A percentile compares a stretch with the other conserved stretches of the same genome.
phyloP scores from a whole-genome alignment of 2,113 vertebrate genomes.

The Opisthocomus hoazin region DNA sequence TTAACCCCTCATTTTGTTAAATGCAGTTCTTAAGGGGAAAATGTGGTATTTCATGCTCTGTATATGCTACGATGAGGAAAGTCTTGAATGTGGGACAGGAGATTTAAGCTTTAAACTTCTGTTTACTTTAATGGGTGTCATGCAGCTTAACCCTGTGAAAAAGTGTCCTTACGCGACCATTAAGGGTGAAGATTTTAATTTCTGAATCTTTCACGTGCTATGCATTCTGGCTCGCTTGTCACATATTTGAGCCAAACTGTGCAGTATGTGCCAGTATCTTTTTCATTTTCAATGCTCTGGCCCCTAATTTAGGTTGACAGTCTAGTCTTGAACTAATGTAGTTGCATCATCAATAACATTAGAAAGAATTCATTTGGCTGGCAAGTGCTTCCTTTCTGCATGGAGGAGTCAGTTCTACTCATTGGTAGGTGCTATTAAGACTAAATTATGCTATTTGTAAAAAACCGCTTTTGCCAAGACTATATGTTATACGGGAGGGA shows the following conservation, averaged over 20 bases:
- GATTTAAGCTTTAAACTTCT: background rate
- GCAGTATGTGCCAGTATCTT: background rate
- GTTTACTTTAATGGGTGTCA: background rate
- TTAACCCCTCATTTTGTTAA: background rate
- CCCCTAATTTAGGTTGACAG: background rate
- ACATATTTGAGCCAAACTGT: background rate
- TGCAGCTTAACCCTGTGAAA: background rate
- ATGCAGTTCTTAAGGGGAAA: background rate
- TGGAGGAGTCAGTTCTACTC: background rate
- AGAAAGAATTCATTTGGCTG: background rate
- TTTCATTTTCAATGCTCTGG: background rate
- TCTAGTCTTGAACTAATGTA: background rate
- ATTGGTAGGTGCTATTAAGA: background rate
- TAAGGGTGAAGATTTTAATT: background rate
- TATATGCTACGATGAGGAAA: background rate
- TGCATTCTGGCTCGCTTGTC: background rate
- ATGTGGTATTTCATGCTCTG: background rate
- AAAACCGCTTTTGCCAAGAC: background rate
- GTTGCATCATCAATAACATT: background rate
- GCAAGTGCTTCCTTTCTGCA: background rate
- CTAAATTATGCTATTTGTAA: background rate
- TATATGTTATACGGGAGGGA: background rate
- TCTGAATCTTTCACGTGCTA: background rate
- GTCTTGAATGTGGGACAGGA: background rate
- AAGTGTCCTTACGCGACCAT: accelerated